Conservation (phyloP, 1,140 invertebrate species). For the Drosophila paulistorum region DNA sequence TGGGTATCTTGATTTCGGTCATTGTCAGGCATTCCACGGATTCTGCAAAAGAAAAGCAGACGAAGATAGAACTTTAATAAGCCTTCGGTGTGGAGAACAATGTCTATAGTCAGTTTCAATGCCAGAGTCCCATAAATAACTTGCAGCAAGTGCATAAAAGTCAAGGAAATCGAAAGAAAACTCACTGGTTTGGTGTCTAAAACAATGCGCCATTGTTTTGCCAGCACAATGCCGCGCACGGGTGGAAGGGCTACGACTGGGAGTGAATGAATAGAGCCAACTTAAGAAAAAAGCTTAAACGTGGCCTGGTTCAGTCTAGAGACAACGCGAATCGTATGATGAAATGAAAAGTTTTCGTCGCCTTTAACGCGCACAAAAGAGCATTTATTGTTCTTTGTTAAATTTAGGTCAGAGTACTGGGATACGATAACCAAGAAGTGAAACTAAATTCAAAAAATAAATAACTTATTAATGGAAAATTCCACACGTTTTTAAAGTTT, state of each 20-base stretch:
- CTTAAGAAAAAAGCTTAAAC: constrained; percentile 52
- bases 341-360: constrained; percentile 74
- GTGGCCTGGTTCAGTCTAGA: constrained; percentile 45
- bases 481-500: neutral
- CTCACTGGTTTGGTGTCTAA: constrained; percentile 43
- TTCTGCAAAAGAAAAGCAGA: constrained; percentile 41
- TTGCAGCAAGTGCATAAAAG: constrained; percentile 78
- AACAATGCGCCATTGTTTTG: constrained; percentile 78
- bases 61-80: constrained; percentile 49
- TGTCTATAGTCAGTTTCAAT: constrained; percentile 52
- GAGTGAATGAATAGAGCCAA: constrained; percentile 50
- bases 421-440: constrained; percentile 46
- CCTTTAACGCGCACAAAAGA: constrained; percentile 11
- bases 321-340: constrained; percentile 54
- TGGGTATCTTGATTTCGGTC: constrained; percentile 87
- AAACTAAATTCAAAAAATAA: constrained; percentile 47
- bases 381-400: constrained; percentile 4
- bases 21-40: constrained; percentile 85
- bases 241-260: neutral
- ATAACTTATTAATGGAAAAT: neutral
- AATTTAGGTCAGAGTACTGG: constrained; percentile 60
- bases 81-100: constrained; percentile 21
- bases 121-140: constrained; percentile 74
- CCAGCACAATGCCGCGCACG: constrained; percentile 53
- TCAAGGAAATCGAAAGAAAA: constrained; percentile 79